Base-by-base conservation (phyloP, 2,113 vertebrate species). In the Podarcis raffonei region DNA sequence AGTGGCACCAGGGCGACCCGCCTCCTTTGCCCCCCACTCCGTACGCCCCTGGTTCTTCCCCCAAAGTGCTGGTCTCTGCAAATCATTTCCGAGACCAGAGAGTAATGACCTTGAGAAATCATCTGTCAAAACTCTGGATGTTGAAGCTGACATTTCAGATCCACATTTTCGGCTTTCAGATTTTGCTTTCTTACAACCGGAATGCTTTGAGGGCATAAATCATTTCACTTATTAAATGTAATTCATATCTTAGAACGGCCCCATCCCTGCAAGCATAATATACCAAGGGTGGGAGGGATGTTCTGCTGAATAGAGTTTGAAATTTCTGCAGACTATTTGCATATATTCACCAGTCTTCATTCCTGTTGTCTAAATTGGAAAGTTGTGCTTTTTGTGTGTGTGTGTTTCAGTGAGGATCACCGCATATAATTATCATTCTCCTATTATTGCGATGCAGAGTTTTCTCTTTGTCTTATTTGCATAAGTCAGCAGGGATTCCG, bases 401-500 rank as follows among this genome's bases (percentile, higher is more conserved):
- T 48, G 48, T 48, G 48, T 48, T 88, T 62, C 88, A 92, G 27
- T 93, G 93, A 92, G 83, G 37, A 32, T 76, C 89, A 88, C 69
- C 32, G 72, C 59, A 85, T 87, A 83, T 84, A 93, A 72, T 20
- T 86, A 69, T 84, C 48, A 81, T 81, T 89, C 89, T 91, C 84
- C 88, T 81, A 37, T 91, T 92, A 90, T 77, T 82, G 78, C 88
- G 93, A 88, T 82, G 30, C 68, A 81, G 86, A 80, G 3, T 83
- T 82, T 84, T 93, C 85, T 81, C 82, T 88, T 90, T 88, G 90
- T 91, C 92, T 91, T 68, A 57, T 91, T 74, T 91, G 57, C 69
- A 91, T 88, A 83, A 92, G 83, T 89, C 62, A 88, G 89, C 77
- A 84, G 90, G 84, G 93, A 94, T 91, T 93, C 90, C 59, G 53